Base-by-base conservation (phyloP, 2,113 vertebrate genomes). In the Turnix velox region DNA sequence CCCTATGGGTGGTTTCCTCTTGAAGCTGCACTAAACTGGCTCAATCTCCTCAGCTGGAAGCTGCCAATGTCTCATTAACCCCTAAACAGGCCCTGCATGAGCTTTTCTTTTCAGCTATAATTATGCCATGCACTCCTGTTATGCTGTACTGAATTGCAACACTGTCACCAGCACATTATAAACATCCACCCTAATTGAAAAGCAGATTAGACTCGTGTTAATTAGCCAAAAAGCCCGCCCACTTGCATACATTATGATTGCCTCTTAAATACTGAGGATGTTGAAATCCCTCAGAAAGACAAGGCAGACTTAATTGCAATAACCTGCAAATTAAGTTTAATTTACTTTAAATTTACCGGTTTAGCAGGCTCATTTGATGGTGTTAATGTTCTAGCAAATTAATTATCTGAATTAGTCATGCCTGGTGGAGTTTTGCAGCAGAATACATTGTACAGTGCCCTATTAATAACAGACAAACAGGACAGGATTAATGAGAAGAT, bases 1-100 rank as follows among this genome's bases (percentile, higher is more conserved):
- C 99, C 99, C 99, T 99, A 99, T 99, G 99, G 99, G 99, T 99
- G 99, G 98, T 97, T 99, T 98, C 98, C 98, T 98, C 98, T 99
- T 99, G 99, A 99, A 99, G 98, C 98, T 95, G 97, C 98, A 97
- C 98, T 98, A 98, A 98, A 98, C 97, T 98, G 96, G 98, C 98
- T 98, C 98, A 96, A 98, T 97, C 98, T 98, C 98, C 98, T 97
- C 98, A 98, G 98, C 98, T 98, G 98, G 98, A 98, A 98, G 98
- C 99, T 99, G 98, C 98, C 98, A 98, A 98, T 98, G 99, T 98
- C 99, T 99, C 99, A 99, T 99, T 99, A 99, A 99, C 99, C 99
- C 99, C 99, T 99, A 99, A 99, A 99, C 98, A 99, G 99, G 98
- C 99, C 98, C 98, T 96, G 98, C 98, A 98, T 99, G 98, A 98